Evolutionary conservation across 2,113 vertebrate genomes (phyloP).

Genomic region (Eudyptes chrysolophus): DNA sequence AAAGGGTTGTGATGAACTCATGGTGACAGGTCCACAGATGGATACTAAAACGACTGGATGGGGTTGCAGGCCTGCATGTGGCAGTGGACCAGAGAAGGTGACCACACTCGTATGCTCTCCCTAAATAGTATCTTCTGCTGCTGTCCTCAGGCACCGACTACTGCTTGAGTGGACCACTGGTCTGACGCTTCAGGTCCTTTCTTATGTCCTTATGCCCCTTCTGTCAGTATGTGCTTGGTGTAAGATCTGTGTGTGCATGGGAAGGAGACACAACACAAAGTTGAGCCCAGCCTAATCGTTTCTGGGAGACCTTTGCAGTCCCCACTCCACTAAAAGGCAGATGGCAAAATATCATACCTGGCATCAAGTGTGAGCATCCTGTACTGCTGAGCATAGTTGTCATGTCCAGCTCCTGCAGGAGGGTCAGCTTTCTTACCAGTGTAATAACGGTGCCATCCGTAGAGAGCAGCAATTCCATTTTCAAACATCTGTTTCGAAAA

Average conservation of each 20-base stretch:
- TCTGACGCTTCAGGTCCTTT: background rate
- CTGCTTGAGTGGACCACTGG: background rate
- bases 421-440: background rate
- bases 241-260: background rate
- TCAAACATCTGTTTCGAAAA: background rate
- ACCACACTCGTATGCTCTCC: background rate
- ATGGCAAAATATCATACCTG: background rate
- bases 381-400: background rate
- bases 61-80: background rate
- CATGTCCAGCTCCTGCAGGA: background rate
- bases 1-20: background rate
- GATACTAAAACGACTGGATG: background rate
- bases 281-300: background rate
- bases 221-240: background rate
- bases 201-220: background rate
- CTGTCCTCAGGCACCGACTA: background rate
- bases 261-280: background rate
- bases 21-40: background rate
- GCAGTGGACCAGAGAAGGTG: background rate
- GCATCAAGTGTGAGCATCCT: background rate
- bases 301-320: background rate
- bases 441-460: fast-evolving
- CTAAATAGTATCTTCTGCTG: background rate
- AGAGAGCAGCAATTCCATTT: background rate
- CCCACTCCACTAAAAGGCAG: background rate